Evolutionary conservation across 2,888 invertebrate genomes (phyloP), one percentile per base, ranked within the genome.

Genomic region (Cryptophagus acutangulus): DNA sequence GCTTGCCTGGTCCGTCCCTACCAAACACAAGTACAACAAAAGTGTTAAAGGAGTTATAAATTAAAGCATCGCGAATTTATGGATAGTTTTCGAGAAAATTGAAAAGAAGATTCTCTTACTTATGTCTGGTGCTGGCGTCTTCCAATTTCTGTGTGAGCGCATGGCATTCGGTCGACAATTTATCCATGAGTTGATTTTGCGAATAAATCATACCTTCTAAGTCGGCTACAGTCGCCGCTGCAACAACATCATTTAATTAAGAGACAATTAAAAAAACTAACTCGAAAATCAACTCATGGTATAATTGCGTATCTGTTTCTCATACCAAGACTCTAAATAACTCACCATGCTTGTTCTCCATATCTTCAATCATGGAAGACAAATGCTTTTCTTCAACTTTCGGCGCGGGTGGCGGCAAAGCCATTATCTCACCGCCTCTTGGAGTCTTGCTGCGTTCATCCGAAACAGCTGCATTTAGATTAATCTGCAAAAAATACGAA

Each of bases 171-270:
- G 78, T 79, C 69, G 87, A 87, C 74, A 90, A 81, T 81, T 85
- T 88, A 78, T 87, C 87, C 84, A 89, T 86, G 81, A 88, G 85
- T 80, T 83, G 83, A 80, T 86, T 87, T 82, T 90, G 89, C 74
- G 84, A 86, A 74, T 83, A 84, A 75, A 90, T 82, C 83, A 87
- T 84, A 71, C 82, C 80, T 79, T 89, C 89, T 76, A 90, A 82
- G 75, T 86, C 87, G 76, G 82, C 82, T 74, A 89, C 87, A 69
- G 87, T 88, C 75, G 84, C 83, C 78, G 82, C 88, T 88, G 83
- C 74, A 81, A 78, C 63, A 67, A 35, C 30, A 49, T 48, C 42
- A 45, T 35, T 41, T 45, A 38, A 38, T 41, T 37, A 13, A 10
- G 36, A 17, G 25, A 33, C 15, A 17, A n/a, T n/a, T n/a, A n/a